Percentiles rank a stretch among this genome's conserved stretches.
These are phyloP conservation scores for Zaprionus davidi DNA, from an alignment of 1,140 invertebrate genomes.

Conservation along the genomic window DNA sequence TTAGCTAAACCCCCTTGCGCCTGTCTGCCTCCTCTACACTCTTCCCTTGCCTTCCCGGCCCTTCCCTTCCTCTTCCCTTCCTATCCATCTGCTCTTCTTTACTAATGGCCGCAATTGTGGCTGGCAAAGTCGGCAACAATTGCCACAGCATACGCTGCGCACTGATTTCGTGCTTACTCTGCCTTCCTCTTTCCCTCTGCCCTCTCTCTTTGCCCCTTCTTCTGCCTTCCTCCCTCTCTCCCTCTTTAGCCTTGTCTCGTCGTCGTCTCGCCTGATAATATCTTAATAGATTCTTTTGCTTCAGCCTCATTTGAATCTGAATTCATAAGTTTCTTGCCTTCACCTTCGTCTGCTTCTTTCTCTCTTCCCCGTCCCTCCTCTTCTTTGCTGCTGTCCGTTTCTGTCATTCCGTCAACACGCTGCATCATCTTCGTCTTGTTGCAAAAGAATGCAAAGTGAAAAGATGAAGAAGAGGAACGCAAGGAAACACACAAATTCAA, in stretches of 20 bases:
- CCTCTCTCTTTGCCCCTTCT: background rate
- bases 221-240: conserved; percentile 15
- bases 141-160: conserved; percentile 55
- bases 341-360: conserved; percentile 15
- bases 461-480: background rate
- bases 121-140: conserved; percentile 63
- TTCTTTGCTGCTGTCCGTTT: background rate
- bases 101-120: conserved; percentile 80
- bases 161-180: conserved; percentile 54
- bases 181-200: too few species aligned
- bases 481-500: conserved; percentile 2
- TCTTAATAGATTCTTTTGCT: conserved; percentile 81
- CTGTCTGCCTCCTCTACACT: background rate
- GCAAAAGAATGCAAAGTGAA: conserved; percentile 1
- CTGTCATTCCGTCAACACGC: conserved; percentile 65
- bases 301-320: conserved; percentile 74
- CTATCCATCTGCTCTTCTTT: too few species aligned
- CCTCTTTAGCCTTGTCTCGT: background rate
- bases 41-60: conserved; percentile 18
- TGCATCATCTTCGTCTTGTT: conserved; percentile 14
- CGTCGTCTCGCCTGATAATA: conserved; percentile 61
- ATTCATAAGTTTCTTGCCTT: conserved; percentile 51
- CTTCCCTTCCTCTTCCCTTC: conserved; percentile 13
- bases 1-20: background rate
- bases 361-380: background rate